Percentiles rank a stretch among this genome's conserved stretches.
Conservation (phyloP, 2,113 vertebrate genomes). For the Aegithalos caudatus region DNA sequence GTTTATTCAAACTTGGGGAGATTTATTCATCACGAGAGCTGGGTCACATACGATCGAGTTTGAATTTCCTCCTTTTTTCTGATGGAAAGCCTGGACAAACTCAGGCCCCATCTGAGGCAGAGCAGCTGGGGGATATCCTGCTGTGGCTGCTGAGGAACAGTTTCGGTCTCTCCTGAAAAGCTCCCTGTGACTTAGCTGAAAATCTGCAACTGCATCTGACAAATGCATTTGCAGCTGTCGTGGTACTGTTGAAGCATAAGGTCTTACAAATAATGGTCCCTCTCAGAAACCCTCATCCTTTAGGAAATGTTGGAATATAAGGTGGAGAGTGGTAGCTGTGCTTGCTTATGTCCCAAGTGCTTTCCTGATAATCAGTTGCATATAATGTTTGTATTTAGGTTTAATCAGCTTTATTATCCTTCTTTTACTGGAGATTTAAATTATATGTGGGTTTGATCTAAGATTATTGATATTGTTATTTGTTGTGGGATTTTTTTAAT, state of each 20-base stretch:
- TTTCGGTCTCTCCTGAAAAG: neutral
- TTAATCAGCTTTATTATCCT: constrained; percentile 36
- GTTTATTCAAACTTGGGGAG: constrained; percentile 32
- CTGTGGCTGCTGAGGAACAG: neutral
- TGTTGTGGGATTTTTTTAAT: neutral
- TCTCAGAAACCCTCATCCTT: neutral
- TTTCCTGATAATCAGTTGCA: neutral
- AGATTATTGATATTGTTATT: neutral
- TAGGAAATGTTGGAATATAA: neutral
- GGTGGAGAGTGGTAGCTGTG: neutral
- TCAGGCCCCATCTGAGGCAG: neutral
- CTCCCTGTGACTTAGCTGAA: neutral
- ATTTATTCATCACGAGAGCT: neutral
- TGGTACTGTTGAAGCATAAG: neutral
- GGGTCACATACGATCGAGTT: neutral
- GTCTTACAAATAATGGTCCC: neutral
- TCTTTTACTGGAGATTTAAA: neutral
- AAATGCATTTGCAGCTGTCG: neutral
- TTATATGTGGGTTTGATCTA: constrained; percentile 10
- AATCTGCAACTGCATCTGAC: neutral
- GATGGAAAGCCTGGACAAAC: neutral
- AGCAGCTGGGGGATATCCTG: neutral
- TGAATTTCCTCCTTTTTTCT: neutral
- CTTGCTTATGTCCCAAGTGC: neutral
- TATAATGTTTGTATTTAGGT: neutral